Conservation (phyloP, 2,797 vertebrate species). For the Scolopax rusticola region DNA sequence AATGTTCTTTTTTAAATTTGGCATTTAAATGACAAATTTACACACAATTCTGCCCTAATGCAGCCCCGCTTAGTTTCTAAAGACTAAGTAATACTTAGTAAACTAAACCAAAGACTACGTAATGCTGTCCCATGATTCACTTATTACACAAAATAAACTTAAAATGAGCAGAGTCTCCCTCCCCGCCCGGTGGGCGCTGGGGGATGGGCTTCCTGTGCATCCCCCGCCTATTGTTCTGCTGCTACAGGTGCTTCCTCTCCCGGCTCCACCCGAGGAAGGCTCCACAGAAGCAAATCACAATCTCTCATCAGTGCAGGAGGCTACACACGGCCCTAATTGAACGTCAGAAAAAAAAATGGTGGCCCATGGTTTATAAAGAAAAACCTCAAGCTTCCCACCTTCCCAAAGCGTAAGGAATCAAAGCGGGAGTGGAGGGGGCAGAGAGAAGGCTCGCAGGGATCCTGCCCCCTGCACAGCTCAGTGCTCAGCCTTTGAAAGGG, state of each 20-base stretch:
- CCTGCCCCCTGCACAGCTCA: not conserved
- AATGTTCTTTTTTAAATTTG: not conserved
- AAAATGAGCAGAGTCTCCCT: conserved; percentile 53
- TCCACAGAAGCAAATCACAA: conserved; percentile 29
- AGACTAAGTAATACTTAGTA: not conserved
- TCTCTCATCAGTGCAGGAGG: conserved; percentile 1
- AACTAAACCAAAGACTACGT: not conserved
- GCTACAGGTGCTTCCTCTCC: conserved; percentile 90
- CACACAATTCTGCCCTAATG: not conserved
- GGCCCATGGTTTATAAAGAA: not conserved
- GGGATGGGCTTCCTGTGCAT: conserved; percentile 84
- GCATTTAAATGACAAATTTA: not conserved
- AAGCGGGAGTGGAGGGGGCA: not conserved
- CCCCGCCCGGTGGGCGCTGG: conserved; percentile 15
- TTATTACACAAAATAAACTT: conserved; percentile 23
- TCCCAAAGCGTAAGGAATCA: not conserved
- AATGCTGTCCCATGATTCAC: not conserved
- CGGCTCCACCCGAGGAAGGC: conserved; percentile 50
- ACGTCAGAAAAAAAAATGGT: not conserved
- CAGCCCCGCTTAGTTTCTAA: not conserved
- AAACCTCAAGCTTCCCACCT: not conserved
- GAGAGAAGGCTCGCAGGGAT: not conserved
- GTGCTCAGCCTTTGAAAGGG: not conserved
- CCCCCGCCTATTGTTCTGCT: conserved; percentile 85
- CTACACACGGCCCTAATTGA: not conserved